Base-by-base conservation (phyloP, 2,113 vertebrate species). In the Falco punctatus region DNA sequence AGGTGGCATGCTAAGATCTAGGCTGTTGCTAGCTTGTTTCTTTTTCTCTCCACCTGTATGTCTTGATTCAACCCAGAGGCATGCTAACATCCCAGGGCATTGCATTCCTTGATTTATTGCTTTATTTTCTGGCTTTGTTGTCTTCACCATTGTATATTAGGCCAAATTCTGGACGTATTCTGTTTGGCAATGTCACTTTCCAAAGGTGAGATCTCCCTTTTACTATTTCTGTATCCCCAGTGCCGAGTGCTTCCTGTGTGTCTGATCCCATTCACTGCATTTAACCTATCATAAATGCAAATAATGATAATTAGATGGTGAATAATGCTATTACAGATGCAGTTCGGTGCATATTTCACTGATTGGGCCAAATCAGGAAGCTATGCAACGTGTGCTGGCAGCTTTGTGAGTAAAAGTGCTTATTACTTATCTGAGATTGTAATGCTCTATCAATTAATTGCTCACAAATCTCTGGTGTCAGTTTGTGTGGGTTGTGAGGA, bases 401-500 rank as follows among this genome's bases (percentile, higher is more conserved):
- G 78, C 92, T 92, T 66, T 79, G 91, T 44, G 83, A 89, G 77
- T 57, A 70, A 65, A 95, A 93, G 84, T 26, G 48, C 72, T 95
- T 94, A 62, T 96, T 96, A 95, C 74, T 97, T 93, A 86, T 90
- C 81, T 91, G 64, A 44, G 93, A 72, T 90, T 95, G 97, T 97
- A 96, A 96, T 88, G 87, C 6, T 24, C 95, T 97, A 95, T 97
- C 97, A 97, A 97, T 97, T 98, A 98, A 98, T 97, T 95, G 96
- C 86, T 88, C 86, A 69, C 70, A 93, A 95, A 86, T 94, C 87
- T 82, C 51, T 71, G 85, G 69, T 90, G 93, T 95, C 92, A 64
- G 64, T 86, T 87, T 73, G 86, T 72, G 95, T 82, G 90, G 94
- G 73, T 85, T 96, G 86, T 24, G 93, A 96, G 93, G 69, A 96